phyloP scores from a whole-genome alignment of 2,797 vertebrate species.

The Rhinoraja longicauda region DNA sequence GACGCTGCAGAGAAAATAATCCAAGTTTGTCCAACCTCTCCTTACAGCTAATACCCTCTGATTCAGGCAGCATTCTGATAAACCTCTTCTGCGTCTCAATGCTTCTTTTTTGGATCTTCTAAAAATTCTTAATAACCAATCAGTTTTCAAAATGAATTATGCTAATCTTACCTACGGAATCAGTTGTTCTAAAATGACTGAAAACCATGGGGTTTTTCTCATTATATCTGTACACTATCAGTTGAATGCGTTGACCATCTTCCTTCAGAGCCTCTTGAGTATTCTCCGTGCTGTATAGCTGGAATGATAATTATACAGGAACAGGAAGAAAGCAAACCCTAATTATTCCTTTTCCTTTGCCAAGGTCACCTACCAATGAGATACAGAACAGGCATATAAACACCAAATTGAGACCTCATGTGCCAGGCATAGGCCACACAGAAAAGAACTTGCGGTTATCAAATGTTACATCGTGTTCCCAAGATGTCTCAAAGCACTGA shows the following conservation, averaged over 20 bases:
- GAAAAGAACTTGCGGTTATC: not conserved
- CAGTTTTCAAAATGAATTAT: not conserved
- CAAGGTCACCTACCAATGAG: not conserved
- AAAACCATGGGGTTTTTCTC: constrained; percentile 28
- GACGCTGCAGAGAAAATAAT: too few species aligned
- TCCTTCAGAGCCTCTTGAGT: constrained; percentile 13
- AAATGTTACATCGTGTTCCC: not conserved
- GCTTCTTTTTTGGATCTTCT: not conserved
- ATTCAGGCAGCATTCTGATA: too few species aligned
- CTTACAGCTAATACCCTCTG: too few species aligned
- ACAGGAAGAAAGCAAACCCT: not conserved
- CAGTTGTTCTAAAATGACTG: constrained; percentile 37
- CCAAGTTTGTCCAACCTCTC: too few species aligned
- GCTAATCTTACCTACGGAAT: constrained; percentile 30
- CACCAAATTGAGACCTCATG: not conserved
- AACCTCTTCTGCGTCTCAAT: too few species aligned
- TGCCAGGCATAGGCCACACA: not conserved
- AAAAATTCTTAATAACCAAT: not conserved
- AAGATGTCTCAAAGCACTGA: not conserved
- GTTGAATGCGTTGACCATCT: constrained; percentile 29
- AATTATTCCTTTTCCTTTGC: not conserved
- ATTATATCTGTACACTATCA: constrained; percentile 36
- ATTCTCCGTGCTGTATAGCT: not conserved
- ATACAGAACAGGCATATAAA: not conserved
- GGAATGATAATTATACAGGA: constrained; percentile 23